Evolutionary conservation across 30 jellyfish, hydroid and myxozoan species (phyloP), one percentile per base, ranked within the genome.

Genomic region (Turritopsis rubra): DNA sequence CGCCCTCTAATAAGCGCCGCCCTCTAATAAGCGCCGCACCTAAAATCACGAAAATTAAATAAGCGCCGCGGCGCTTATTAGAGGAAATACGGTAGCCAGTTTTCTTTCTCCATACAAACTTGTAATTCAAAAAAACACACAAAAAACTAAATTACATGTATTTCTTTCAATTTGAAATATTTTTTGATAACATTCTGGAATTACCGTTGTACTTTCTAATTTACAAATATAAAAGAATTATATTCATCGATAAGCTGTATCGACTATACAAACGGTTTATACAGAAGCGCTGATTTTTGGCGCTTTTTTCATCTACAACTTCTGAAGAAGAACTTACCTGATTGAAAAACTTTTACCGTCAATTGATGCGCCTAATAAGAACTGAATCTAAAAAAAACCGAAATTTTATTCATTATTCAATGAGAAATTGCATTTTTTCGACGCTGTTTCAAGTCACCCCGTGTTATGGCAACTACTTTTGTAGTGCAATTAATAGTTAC

Each of bases 211-310:
- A 5, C 60, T 41, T 41, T 41, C 60, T 41, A 41, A 3, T 41
- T 41, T 41, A 41, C 60, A 20, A 72, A 84, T 53, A 83, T 85
- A 8, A 53, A 82, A 27, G 81, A 84, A 86, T 31, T 66, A 17
- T 18, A 71, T 21, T 23, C 70, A 0, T 83, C 85, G 52, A 29
- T 29, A 27, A 76, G 85, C n/a, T 88, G 79, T 21, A 68, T 85
- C 29, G 72, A 75, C 82, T 83, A 84, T 21, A 41, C 85, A 9
- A 23, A 82, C 18, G 52, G 81, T 22, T 93, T 84, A n/a, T 52
- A 52, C 52, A 54, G 28, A 75, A 25, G 88, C 94, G 19, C 96
- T 84, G 81, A 21, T 89, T 5, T 80, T 93, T 70, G 85, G 85
- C 66, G 54, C 60, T 41, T 41, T 41, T 41, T 41, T 41, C 60